phyloP scores from a whole-genome alignment of 2,113 vertebrate species.

The Choloepus hoffmanni region DNA sequence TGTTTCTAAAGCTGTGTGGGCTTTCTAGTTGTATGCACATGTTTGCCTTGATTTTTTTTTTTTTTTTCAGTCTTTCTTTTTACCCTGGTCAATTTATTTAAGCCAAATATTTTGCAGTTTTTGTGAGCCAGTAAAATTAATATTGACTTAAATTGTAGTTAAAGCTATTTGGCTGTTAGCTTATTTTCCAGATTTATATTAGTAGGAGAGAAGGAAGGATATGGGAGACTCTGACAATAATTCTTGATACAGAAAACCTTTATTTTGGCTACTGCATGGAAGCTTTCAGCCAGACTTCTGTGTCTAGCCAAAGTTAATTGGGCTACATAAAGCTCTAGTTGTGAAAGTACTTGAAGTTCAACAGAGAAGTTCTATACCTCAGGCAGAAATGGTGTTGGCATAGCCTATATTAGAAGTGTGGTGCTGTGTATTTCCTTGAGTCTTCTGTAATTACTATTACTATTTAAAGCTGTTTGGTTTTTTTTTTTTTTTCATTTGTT shows the following conservation, averaged over 20 bases:
- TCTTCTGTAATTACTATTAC: constrained; percentile 43
- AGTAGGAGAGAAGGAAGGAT: constrained; percentile 65
- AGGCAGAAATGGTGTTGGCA: not conserved
- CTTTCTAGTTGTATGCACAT: not conserved
- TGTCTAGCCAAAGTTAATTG: constrained; percentile 77
- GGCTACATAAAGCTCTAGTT: constrained; percentile 62
- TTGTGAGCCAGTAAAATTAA: constrained; percentile 67
- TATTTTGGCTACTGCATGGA: constrained; percentile 59
- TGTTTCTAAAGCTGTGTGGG: constrained; percentile 10
- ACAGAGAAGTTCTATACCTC: not conserved
- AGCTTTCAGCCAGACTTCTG: constrained; percentile 64
- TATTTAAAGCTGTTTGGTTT: not conserved
- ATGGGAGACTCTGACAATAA: constrained; percentile 62
- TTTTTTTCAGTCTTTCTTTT: not conserved
- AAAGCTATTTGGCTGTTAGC: constrained; percentile 65
- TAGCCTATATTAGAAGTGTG: not conserved
- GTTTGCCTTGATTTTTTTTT: not conserved
- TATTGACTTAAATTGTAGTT: constrained; percentile 70
- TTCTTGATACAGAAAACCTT: constrained; percentile 74
- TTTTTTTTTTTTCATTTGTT: not conserved
- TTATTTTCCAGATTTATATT: constrained; percentile 73
- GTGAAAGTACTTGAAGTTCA: constrained; percentile 66
- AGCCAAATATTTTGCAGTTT: constrained; percentile 51
- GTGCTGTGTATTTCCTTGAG: not conserved
- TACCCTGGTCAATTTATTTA: constrained; percentile 29